phyloP scores from a whole-genome alignment of 2,797 vertebrate species.

The Lutjanus campechanus region DNA sequence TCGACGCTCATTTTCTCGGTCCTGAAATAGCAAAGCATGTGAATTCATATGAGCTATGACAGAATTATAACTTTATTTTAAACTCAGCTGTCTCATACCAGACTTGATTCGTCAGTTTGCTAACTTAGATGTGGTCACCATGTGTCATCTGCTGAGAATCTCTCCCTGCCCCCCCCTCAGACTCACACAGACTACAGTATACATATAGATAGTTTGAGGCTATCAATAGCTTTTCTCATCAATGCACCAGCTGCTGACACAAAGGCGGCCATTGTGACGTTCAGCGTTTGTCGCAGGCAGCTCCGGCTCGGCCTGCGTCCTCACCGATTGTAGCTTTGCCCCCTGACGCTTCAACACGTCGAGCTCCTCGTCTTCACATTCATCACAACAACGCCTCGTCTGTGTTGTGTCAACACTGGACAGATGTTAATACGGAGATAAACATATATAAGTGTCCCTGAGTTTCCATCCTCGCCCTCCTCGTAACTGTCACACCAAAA shows the following conservation, averaged over 20 bases:
- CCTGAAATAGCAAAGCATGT: constrained; percentile 61
- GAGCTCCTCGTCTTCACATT: constrained; percentile 1
- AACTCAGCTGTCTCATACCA: background rate
- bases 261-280: constrained; percentile 56
- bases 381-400: background rate
- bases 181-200: constrained; percentile 1
- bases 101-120: background rate
- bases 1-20: constrained; percentile 16
- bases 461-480: constrained; percentile 57
- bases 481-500: constrained; percentile 36
- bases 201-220: constrained; percentile 34
- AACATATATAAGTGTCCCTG: background rate
- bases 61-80: constrained; percentile 33
- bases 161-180: background rate
- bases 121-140: constrained; percentile 21
- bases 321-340: constrained; percentile 23
- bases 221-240: constrained; percentile 54
- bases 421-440: constrained; percentile 34
- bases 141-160: constrained; percentile 21
- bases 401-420: constrained; percentile 34
- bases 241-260: constrained; percentile 63
- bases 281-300: constrained; percentile 50
- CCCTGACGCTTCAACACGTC: background rate
- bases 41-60: constrained; percentile 39
- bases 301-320: constrained; percentile 28